Percentiles rank a stretch among this genome's conserved stretches.
phyloP scores from a whole-genome alignment of 2,888 invertebrate genomes.

The Melipona bicolor region DNA sequence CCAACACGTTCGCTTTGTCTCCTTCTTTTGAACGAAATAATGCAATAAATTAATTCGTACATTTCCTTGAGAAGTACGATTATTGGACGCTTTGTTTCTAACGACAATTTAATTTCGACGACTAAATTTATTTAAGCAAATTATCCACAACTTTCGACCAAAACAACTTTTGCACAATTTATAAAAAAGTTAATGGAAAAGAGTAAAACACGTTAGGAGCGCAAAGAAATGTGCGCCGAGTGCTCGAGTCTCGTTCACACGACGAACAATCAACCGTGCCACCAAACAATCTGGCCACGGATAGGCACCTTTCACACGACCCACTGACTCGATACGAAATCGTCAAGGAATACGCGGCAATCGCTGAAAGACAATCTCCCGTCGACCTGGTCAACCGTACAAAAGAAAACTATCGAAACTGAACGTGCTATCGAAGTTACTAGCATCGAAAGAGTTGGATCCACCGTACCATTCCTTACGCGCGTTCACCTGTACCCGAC shows the following conservation, averaged over 20 bases:
- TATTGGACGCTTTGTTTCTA: too few species aligned
- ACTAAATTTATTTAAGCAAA: too few species aligned
- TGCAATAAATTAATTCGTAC: too few species aligned
- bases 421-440: not conserved
- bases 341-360: constrained; percentile 23
- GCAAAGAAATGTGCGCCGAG: not conserved
- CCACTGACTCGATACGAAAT: constrained; percentile 32
- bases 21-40: too few species aligned
- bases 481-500: too few species aligned
- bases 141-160: too few species aligned
- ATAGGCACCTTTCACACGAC: constrained; percentile 46
- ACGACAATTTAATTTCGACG: too few species aligned
- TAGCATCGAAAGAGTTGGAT: not conserved
- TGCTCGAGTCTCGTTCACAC: constrained; percentile 7
- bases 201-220: not conserved
- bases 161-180: too few species aligned
- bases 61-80: too few species aligned
- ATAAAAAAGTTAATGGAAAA: too few species aligned
- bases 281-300: constrained; percentile 29
- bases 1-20: too few species aligned
- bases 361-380: constrained; percentile 44
- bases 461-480: not conserved
- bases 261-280: constrained; percentile 40
- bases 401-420: constrained; percentile 24
- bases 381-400: constrained; percentile 12